Evolutionary conservation across 1,140 invertebrate genomes (phyloP).

Genomic region (Caenorhabditis briggsae): DNA sequence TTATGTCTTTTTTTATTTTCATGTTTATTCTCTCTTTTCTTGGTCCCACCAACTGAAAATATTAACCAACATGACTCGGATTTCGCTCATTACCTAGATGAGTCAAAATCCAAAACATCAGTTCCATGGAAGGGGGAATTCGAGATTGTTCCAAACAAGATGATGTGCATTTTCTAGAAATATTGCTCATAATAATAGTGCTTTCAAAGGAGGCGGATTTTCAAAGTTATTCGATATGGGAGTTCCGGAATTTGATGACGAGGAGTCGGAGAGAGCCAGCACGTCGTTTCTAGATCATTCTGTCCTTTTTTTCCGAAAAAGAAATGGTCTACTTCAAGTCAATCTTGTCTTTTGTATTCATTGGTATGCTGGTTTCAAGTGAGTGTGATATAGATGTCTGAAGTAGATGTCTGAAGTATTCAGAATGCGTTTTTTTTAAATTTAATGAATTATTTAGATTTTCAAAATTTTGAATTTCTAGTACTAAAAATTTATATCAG

Average conservation of each 20-base stretch:
- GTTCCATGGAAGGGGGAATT: too few relatives aligned
- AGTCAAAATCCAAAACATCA: too few relatives aligned
- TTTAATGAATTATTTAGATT: too few relatives aligned
- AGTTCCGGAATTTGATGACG: conserved; percentile 48
- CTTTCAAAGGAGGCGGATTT: conserved; percentile 17
- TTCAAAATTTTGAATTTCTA: too few relatives aligned
- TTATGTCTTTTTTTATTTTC: too few relatives aligned
- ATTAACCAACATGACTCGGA: too few relatives aligned
- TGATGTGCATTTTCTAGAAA: too few relatives aligned
- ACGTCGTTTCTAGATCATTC: conserved; percentile 18
- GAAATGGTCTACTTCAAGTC: conserved; percentile 50
- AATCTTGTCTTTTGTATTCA: conserved; percentile 20
- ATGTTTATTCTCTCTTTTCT: too few relatives aligned
- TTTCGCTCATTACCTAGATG: too few relatives aligned
- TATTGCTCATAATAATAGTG: conserved; percentile 3
- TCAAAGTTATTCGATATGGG: conserved; percentile 6
- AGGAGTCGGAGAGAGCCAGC: not conserved
- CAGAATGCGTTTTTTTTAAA: not conserved
- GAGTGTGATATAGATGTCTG: not conserved
- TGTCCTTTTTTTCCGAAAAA: conserved; percentile 14
- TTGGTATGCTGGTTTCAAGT: not conserved
- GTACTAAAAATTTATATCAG: too few relatives aligned
- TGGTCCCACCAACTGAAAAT: too few relatives aligned
- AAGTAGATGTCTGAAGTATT: not conserved
- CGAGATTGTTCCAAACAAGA: too few relatives aligned